A percentile compares a stretch with the other conserved stretches of the same genome.
These are phyloP conservation scores for Nicator chloris DNA, from an alignment of 2,113 vertebrate species.

Conservation along the genomic window DNA sequence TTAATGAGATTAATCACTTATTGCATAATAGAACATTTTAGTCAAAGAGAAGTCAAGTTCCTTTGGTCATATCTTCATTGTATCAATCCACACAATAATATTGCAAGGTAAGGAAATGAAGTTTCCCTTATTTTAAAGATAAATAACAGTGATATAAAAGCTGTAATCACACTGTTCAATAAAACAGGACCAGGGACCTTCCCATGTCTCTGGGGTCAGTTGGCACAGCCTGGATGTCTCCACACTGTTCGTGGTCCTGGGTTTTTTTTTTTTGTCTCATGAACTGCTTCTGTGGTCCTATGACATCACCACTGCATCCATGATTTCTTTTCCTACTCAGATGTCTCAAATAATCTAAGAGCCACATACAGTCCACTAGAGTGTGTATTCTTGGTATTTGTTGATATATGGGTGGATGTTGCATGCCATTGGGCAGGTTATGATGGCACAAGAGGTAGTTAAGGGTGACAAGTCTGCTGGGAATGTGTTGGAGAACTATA, in stretches of 20 bases:
- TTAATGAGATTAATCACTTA: background rate
- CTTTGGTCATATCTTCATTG: background rate
- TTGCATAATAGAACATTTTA: constrained; percentile 35
- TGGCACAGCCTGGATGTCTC: background rate
- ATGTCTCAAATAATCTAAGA: background rate
- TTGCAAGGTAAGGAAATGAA: background rate
- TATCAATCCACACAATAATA: background rate
- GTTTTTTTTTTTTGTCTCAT: background rate
- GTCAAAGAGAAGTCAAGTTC: constrained; percentile 2
- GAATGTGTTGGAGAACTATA: background rate
- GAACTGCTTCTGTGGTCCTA: background rate
- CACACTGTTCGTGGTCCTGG: too few species aligned
- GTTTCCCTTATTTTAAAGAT: background rate
- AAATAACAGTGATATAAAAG: background rate
- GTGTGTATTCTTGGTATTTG: background rate
- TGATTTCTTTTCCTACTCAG: background rate
- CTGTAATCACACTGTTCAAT: background rate
- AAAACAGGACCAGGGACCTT: background rate
- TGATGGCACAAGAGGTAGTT: background rate
- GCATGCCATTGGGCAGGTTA: background rate
- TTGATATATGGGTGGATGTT: background rate
- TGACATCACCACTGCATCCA: background rate
- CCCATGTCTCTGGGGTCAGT: background rate
- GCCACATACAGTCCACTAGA: background rate
- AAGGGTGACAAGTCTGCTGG: background rate